These are phyloP conservation scores for Actinia equina DNA, from an alignment of 64 coral and sea anemone species.

Conservation along the genomic window DNA sequence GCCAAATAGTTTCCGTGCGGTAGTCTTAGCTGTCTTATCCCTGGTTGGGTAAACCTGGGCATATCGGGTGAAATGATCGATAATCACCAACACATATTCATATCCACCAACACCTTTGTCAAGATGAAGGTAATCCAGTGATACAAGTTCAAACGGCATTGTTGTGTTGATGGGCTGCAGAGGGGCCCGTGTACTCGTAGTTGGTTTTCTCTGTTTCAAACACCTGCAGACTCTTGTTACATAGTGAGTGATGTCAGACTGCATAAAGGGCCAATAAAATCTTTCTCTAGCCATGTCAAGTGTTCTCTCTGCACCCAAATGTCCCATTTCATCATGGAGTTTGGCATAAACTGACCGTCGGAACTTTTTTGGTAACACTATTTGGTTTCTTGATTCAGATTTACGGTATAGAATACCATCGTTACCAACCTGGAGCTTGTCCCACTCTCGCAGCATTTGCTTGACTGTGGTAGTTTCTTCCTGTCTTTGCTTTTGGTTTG, in stretches of 20 bases:
- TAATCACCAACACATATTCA: conserved; percentile 26
- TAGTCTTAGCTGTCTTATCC: conserved; percentile 28
- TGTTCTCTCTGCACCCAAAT: conserved; percentile 20
- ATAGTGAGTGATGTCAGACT: conserved; percentile 23
- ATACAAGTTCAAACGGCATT: conserved; percentile 19
- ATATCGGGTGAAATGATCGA: conserved; percentile 38
- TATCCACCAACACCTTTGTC: conserved; percentile 19
- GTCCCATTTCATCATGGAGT: conserved; percentile 48
- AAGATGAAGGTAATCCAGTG: conserved; percentile 20
- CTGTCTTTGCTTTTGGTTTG: neutral
- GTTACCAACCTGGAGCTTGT: conserved; percentile 29
- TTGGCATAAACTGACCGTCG: neutral
- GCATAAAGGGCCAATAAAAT: conserved; percentile 42
- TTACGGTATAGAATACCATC: neutral
- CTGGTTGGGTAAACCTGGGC: conserved; percentile 20
- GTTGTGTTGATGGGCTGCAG: conserved; percentile 20
- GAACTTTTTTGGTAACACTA: conserved; percentile 24
- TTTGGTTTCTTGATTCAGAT: neutral
- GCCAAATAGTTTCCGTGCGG: conserved; percentile 19
- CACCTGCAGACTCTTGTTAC: conserved; percentile 6
- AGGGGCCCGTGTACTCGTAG: neutral
- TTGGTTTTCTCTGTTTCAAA: conserved; percentile 16
- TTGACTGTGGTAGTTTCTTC: neutral
- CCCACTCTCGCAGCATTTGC: conserved; percentile 14
- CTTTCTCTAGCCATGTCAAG: neutral